phyloP scores from a whole-genome alignment of 2,797 vertebrate genomes.

The Liasis olivaceus region DNA sequence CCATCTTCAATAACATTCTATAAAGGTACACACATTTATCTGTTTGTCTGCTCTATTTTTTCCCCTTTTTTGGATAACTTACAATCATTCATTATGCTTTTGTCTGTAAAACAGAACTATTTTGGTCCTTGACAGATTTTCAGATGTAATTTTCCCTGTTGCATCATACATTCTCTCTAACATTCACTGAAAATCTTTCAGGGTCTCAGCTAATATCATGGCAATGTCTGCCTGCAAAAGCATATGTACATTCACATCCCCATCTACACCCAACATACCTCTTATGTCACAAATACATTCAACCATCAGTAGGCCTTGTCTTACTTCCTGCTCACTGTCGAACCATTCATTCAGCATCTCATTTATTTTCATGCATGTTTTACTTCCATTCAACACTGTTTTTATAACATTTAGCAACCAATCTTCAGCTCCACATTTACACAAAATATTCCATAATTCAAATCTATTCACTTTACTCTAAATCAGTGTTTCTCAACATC shows the following conservation, averaged over 20 bases:
- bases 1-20: not conserved
- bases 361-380: not conserved
- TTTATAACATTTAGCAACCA: too few relatives aligned
- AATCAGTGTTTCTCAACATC: too few relatives aligned
- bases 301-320: not conserved
- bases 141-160: too few relatives aligned
- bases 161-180: not conserved
- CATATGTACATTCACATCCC: not conserved
- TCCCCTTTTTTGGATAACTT: not conserved
- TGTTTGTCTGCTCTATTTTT: not conserved
- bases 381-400: too few relatives aligned
- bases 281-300: not conserved
- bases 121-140: not conserved
- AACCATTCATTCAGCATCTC: not conserved
- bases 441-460: too few relatives aligned
- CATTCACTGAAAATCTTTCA: not conserved
- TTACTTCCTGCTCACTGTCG: not conserved
- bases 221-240: not conserved
- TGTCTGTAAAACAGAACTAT: not conserved
- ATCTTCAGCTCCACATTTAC: too few relatives aligned
- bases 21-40: not conserved
- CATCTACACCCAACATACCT: not conserved
- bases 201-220: not conserved
- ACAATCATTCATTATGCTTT: not conserved
- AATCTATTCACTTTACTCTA: too few relatives aligned